Base-by-base conservation (phyloP, 2,113 vertebrate genomes). In the Dermatemys mawii region DNA sequence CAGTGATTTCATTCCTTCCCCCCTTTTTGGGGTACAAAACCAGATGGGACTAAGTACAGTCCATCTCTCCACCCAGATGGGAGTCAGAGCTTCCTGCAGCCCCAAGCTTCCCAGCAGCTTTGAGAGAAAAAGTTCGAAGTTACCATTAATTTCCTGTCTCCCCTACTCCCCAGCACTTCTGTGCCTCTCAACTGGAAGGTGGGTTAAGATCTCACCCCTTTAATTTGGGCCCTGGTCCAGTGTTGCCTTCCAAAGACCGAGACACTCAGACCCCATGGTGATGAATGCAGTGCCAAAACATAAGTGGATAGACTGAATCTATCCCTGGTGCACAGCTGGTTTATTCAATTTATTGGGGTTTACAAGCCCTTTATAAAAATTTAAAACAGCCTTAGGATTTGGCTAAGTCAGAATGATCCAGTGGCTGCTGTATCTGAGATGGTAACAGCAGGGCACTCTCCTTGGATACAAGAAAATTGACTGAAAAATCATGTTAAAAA, bases 361-460 rank as follows among this genome's bases (percentile, higher is more conserved):
- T 19, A 2, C 19, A 26, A 38, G 38, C 1, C 41, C 73, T 1
- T 91, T 60, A 6, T 87, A 55, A 48, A 44, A 2, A 24, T 50
- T 1, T 12, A 27, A 70, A 38, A 44, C 22, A 9, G 84, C 1
- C 1, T 26, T 51, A 50, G 41, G 73, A 4, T 55, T 79, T 78
- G 84, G 79, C 70, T 81, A 48, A 92, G 73, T 8, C 1, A 1
- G 81, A 84, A 63, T 49, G 5, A 67, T 27, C 50, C 81, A 5
- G 49, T 4, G 16, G 1, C 48, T 32, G 0, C 60, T 78, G 76
- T 17, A 29, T 22, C 16, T 54, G 11, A 53, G 63, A 81, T 19
- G 32, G 63, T 70, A 24, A 92, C 82, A 41, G n/a, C 81, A 75
- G 87, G 86, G 94, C 87, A 90, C 70, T 90, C 93, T 84, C 90